Percentiles rank a stretch among this genome's conserved stretches.
Evolutionary conservation across 92 coral and sea anemone genomes (phyloP).

Genomic region (Pocillopora grandis): DNA sequence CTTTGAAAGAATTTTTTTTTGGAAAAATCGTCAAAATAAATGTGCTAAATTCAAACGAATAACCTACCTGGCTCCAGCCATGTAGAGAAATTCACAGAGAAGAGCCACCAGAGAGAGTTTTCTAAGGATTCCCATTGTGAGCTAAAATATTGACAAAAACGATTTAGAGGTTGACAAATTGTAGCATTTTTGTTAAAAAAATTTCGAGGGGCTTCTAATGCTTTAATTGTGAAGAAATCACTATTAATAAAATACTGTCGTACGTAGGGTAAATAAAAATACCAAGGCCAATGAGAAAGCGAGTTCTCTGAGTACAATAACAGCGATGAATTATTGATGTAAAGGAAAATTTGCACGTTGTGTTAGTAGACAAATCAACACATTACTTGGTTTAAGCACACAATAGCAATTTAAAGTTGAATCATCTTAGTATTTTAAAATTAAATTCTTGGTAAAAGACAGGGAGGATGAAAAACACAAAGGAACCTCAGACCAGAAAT

Average conservation of each 20-base stretch:
- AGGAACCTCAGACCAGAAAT: no score
- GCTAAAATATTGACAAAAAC: neutral
- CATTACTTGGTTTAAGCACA: no score
- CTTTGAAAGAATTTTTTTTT: neutral
- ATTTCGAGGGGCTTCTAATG: neutral
- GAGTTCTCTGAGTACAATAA: neutral
- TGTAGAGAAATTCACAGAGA: neutral
- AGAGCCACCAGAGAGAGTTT: neutral
- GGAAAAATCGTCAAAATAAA: no score
- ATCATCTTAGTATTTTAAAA: neutral
- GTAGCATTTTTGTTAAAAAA: neutral
- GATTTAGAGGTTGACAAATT: neutral
- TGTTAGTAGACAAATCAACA: neutral
- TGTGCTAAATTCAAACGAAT: no score
- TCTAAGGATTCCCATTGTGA: neutral
- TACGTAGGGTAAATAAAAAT: neutral
- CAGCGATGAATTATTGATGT: neutral
- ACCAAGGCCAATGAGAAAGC: neutral
- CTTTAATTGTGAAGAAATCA: neutral
- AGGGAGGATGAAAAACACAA: no score
- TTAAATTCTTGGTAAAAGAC: neutral
- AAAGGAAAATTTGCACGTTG: neutral
- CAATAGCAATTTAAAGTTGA: neutral
- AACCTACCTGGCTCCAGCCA: constrained; percentile 7
- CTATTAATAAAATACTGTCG: neutral